Evolutionary conservation across 2,888 invertebrate species (phyloP).

Genomic region (Eueremaeus valkanovi): DNA sequence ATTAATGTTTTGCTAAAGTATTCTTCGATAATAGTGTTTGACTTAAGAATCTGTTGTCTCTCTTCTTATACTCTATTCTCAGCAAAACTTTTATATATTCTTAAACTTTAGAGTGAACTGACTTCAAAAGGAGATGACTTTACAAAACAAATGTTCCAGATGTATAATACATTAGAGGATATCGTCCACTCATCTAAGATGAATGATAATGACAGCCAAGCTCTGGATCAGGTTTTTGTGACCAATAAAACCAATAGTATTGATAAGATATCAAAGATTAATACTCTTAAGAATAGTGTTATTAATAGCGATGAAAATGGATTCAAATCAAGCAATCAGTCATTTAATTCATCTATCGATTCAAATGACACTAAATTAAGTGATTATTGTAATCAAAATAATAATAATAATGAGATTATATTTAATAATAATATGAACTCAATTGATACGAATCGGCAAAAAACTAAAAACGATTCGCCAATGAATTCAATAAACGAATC

Average conservation of each 20-base stretch:
- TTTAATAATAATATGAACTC: neutral
- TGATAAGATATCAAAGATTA: neutral
- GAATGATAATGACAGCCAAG: constrained; percentile 2
- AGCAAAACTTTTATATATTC: neutral
- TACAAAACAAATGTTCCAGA: constrained; percentile 52
- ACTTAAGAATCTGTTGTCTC: no score
- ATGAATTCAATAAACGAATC: neutral
- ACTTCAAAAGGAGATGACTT: constrained; percentile 52
- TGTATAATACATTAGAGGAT: constrained; percentile 52
- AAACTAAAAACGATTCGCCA: neutral
- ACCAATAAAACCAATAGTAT: neutral
- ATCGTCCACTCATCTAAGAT: constrained; percentile 30
- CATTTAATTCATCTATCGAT: neutral
- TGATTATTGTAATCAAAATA: neutral
- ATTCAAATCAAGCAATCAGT: neutral
- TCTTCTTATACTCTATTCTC: neutral
- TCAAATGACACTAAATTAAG: neutral
- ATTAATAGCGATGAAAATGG: constrained; percentile 7
- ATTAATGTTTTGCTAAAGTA: no score
- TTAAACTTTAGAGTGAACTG: constrained; percentile 49
- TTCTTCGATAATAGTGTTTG: no score
- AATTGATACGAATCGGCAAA: neutral
- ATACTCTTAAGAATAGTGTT: neutral
- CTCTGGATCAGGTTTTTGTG: neutral
- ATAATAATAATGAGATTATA: neutral